Conservation (phyloP, 1,140 invertebrate genomes). For the Archivesica marissinica region DNA sequence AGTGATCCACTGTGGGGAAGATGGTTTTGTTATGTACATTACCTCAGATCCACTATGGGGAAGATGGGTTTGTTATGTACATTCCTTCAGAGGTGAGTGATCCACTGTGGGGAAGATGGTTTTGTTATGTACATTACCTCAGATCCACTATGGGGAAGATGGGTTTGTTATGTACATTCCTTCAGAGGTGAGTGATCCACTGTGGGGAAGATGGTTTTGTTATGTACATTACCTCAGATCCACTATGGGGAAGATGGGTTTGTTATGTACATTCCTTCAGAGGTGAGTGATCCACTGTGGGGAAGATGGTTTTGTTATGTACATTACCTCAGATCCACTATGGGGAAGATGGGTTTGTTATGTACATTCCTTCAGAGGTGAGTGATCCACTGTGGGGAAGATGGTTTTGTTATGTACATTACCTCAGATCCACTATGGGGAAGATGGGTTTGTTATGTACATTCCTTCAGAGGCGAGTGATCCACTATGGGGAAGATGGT, state of each 20-base stretch:
- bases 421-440: no score
- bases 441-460: no score
- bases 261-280: conserved; percentile 98
- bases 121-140: no score
- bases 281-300: conserved; percentile 87
- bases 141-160: conserved; percentile 95
- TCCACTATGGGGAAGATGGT: no score
- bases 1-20: conserved; percentile 64
- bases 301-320: no score
- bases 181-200: conserved; percentile 90
- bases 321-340: conserved; percentile 93
- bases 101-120: no score
- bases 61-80: conserved; percentile 98
- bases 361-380: conserved; percentile 99
- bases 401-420: no score
- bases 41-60: conserved; percentile 92
- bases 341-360: conserved; percentile 97
- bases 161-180: conserved; percentile 99
- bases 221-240: no score
- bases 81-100: conserved; percentile 95
- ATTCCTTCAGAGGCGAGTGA: no score
- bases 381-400: no score
- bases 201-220: no score
- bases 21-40: no score
- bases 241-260: conserved; percentile 99